Percentiles rank a stretch among this genome's conserved stretches.
These are phyloP conservation scores for Hippopotamyrus pictus DNA, from an alignment of 2,797 vertebrate genomes.

Conservation along the genomic window DNA sequence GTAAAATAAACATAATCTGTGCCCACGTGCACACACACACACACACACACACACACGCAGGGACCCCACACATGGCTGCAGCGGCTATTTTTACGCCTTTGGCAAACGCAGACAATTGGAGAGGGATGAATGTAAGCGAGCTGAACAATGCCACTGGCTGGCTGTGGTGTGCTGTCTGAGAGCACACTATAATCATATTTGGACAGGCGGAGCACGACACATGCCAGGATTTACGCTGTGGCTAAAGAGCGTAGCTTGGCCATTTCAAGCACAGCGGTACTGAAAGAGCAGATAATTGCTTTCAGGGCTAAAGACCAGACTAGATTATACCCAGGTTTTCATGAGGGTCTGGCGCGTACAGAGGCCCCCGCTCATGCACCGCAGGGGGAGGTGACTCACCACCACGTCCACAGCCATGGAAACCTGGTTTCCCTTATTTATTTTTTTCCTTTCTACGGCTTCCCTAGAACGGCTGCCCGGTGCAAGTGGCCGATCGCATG, in stretches of 20 bases:
- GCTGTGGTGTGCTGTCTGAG: conserved; percentile 59
- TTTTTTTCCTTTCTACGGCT: conserved; percentile 54
- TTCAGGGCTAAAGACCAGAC: conserved; percentile 69
- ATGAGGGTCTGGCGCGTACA: conserved; percentile 66
- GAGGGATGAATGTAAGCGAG: conserved; percentile 64
- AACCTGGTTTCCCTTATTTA: conserved; percentile 45
- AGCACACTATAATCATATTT: conserved; percentile 72
- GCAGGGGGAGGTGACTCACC: conserved; percentile 15
- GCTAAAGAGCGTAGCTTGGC: conserved; percentile 73
- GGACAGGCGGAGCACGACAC: conserved; percentile 66
- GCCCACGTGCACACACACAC: conserved; percentile 16
- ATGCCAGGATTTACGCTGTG: conserved; percentile 71
- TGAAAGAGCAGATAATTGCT: conserved; percentile 77
- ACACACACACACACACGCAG: background rate
- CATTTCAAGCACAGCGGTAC: conserved; percentile 69
- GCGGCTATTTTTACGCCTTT: conserved; percentile 59
- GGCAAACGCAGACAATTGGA: conserved; percentile 62
- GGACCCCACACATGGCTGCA: conserved; percentile 24
- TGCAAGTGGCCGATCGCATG: conserved; percentile 53
- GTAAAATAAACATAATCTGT: background rate
- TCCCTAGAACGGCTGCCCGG: conserved; percentile 61
- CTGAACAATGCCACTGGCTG: conserved; percentile 69
- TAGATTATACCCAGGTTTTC: conserved; percentile 76
- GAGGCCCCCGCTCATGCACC: conserved; percentile 39
- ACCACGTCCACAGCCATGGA: conserved; percentile 59